Percentiles rank a stretch among this genome's conserved stretches.
phyloP scores from a whole-genome alignment of 2,113 vertebrate species.

The Leptobrachium leishanense region DNA sequence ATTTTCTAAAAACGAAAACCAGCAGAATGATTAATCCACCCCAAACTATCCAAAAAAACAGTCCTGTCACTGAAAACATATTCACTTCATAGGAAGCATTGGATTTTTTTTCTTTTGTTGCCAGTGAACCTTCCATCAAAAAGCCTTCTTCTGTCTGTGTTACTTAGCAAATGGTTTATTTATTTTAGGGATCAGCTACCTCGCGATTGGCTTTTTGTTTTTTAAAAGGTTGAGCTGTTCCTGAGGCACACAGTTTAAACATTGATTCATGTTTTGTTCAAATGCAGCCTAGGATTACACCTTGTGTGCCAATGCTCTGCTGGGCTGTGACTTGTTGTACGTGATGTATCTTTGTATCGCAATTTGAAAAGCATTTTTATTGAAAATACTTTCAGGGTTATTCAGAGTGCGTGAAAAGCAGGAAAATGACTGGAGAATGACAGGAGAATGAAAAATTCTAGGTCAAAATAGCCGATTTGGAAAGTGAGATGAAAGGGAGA shows the following conservation, averaged over 20 bases:
- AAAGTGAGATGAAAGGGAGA: no score
- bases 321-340: conserved; percentile 8
- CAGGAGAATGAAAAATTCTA: no score
- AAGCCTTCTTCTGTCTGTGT: conserved; percentile 11
- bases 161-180: conserved; percentile 44
- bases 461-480: no score
- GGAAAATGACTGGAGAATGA: no score
- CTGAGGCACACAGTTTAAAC: conserved; percentile 19
- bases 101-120: neutral
- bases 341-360: neutral
- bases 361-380: neutral
- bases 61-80: conserved; percentile 10
- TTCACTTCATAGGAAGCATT: neutral
- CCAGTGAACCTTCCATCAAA: conserved; percentile 5
- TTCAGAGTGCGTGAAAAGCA: no score
- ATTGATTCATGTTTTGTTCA: conserved; percentile 34
- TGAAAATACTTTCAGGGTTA: no score
- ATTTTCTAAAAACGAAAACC: conserved; percentile 1
- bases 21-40: conserved; percentile 22
- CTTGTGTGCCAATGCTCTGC: conserved; percentile 6
- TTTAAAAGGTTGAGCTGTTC: conserved; percentile 25
- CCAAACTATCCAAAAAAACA: neutral
- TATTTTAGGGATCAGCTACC: conserved; percentile 25
- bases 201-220: conserved; percentile 7
- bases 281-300: neutral